Base-by-base conservation (phyloP, 2,797 vertebrate genomes). In the Aphelocoma californica region DNA sequence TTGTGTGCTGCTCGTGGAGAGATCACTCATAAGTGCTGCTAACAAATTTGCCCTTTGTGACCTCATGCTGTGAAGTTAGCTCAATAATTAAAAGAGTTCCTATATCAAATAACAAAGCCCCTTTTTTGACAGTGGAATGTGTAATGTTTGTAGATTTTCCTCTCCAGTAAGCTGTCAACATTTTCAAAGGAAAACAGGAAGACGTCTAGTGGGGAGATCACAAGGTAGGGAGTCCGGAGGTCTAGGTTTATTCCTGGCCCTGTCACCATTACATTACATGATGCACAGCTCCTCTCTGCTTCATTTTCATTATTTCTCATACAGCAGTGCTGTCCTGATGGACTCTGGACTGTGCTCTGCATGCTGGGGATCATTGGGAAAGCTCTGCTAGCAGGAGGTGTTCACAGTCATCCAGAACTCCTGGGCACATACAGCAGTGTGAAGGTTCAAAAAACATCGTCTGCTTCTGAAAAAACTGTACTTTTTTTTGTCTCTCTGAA, bases 11-110 rank as follows among this genome's bases (percentile, higher is more conserved):
- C 48, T 84, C 51, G 7, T 79, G 81, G 79, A 87, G 88, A 90
- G 75, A 91, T 80, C 79, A 54, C 83, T 95, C 86, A 82, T 95
- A 95, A 97, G 90, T 79, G 54, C 83, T 84, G 69, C 77, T 96
- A 93, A 95, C 88, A 93, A 96, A 96, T 88, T 85, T 95, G 95
- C 92, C 88, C 95, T 96, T 92, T 38, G 48, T 26, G 86, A 97
- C 85, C 92, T 77, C 98, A 90, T 89, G 95, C 97, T 98, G 97
- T 95, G 97, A 97, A 98, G 96, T 96, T 97, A 97, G 97, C 87
- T 91, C 95, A 97, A 96, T 97, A 98, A 98, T 97, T 98, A 97
- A 97, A 97, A 97, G 95, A 96, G 97, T 96, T 97, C 95, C 95
- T 96, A 93, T 97, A 96, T 97, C 96, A 97, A 97, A 97, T 97